Conservation (phyloP, 2,113 vertebrate species). For the Mobula hypostoma region DNA sequence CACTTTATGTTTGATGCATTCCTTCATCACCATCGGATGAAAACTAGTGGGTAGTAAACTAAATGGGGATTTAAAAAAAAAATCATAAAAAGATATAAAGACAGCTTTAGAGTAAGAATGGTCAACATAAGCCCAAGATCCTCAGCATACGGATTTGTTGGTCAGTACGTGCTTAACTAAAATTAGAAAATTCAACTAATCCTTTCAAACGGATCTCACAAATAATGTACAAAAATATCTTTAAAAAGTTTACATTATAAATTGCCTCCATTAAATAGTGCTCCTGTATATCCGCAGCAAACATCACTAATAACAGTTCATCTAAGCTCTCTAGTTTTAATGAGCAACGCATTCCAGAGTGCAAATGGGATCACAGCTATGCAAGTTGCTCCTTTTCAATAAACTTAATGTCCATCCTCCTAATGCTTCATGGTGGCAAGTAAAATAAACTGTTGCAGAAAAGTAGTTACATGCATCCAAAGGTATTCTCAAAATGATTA, state of each 20-base stretch:
- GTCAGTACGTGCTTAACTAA: too few relatives aligned
- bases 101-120: neutral
- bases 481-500: neutral
- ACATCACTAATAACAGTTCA: neutral
- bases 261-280: neutral
- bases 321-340: neutral
- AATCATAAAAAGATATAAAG: neutral
- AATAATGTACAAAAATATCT: neutral
- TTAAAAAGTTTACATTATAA: neutral
- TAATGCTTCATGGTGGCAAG: too few relatives aligned
- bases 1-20: constrained; percentile 79
- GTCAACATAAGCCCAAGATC: neutral
- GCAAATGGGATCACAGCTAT: neutral
- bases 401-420: too few relatives aligned
- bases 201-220: neutral
- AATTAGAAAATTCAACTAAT: neutral
- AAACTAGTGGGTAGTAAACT: constrained; percentile 79
- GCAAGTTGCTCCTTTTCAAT: neutral
- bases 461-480: neutral
- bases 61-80: constrained; percentile 36
- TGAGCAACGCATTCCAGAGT: neutral
- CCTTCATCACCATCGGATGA: constrained; percentile 80
- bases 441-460: neutral
- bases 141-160: neutral
- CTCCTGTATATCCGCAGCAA: too few relatives aligned